Conservation (phyloP, 2,113 vertebrate genomes). For the Perccottus glenii region DNA sequence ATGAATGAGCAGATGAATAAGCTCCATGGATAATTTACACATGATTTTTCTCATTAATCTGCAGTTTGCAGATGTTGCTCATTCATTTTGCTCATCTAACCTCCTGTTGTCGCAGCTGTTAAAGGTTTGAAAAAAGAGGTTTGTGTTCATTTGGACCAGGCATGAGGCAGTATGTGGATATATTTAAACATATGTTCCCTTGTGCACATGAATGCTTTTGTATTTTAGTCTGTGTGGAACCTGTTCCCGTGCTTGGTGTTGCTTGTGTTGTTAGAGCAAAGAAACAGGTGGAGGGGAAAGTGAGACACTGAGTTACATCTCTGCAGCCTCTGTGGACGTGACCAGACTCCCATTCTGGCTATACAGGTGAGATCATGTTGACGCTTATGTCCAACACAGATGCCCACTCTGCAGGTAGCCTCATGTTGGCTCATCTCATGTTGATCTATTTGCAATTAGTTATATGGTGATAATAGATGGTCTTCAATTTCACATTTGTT, state of each 20-base stretch:
- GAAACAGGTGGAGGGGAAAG: slow-evolving; percentile 51
- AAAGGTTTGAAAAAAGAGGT: slow-evolving; percentile 27
- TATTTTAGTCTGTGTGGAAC: neutral
- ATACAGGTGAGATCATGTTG: neutral
- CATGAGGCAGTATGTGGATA: slow-evolving; percentile 2
- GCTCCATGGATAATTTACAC: slow-evolving; percentile 60
- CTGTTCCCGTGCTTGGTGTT: slow-evolving; percentile 15
- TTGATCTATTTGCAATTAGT: neutral
- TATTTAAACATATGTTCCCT: slow-evolving; percentile 12
- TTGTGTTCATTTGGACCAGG: neutral
- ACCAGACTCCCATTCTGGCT: slow-evolving; percentile 20
- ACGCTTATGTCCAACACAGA: neutral
- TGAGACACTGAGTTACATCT: slow-evolving; percentile 43
- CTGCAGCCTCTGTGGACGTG: slow-evolving; percentile 38
- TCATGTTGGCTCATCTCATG: neutral
- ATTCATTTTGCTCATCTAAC: slow-evolving; percentile 64
- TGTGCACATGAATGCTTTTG: neutral
- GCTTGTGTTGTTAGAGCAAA: slow-evolving; percentile 37
- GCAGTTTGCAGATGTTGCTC: slow-evolving; percentile 70
- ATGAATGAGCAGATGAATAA: slow-evolving; percentile 42
- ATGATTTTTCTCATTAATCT: slow-evolving; percentile 73
- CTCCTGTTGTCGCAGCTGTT: slow-evolving; percentile 70
- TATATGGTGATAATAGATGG: neutral
- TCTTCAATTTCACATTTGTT: neutral
- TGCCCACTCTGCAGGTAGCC: slow-evolving; percentile 7